Evolutionary conservation across 2,888 invertebrate genomes (phyloP).

Genomic region (Yponomeuta plumbellus): DNA sequence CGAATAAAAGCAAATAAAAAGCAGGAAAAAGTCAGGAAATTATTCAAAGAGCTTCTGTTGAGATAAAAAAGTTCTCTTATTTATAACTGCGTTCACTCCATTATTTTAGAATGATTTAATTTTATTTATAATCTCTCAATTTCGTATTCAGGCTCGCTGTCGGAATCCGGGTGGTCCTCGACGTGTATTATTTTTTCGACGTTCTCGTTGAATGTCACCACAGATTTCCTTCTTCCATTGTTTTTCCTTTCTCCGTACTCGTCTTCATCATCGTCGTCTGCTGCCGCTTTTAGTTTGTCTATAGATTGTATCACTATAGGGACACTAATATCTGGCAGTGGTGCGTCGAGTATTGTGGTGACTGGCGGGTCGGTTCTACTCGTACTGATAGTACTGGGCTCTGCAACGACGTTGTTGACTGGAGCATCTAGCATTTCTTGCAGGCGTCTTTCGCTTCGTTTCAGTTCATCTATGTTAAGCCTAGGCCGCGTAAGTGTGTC

Average conservation of each 20-base stretch:
- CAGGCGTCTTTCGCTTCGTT: conserved; percentile 54
- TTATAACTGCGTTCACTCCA: not conserved
- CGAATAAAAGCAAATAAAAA: conserved; percentile 17
- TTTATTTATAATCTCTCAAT: conserved; percentile 14
- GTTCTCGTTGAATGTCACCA: conserved; percentile 75
- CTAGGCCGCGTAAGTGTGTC: conserved; percentile 40
- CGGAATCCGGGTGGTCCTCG: conserved; percentile 47
- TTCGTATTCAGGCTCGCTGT: conserved; percentile 16
- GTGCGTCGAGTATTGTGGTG: conserved; percentile 37
- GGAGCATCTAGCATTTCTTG: conserved; percentile 58
- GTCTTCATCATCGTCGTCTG: conserved; percentile 52
- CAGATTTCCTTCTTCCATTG: conserved; percentile 56
- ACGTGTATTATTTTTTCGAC: conserved; percentile 72
- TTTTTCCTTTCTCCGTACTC: conserved; percentile 55
- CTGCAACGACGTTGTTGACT: conserved; percentile 33
- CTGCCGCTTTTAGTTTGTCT: conserved; percentile 59
- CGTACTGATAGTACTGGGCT: conserved; percentile 29
- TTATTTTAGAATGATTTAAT: not conserved
- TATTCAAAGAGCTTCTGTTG: conserved; percentile 5
- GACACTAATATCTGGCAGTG: conserved; percentile 33
- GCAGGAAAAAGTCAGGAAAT: not conserved
- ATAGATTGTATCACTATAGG: conserved; percentile 63
- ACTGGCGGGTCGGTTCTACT: conserved; percentile 30
- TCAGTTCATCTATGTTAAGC: conserved; percentile 56
- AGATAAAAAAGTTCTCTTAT: not conserved